Percentiles rank a stretch among this genome's conserved stretches.
These are phyloP conservation scores for Brachyalestes nurse DNA, from an alignment of 2,797 vertebrate genomes.

Conservation along the genomic window DNA sequence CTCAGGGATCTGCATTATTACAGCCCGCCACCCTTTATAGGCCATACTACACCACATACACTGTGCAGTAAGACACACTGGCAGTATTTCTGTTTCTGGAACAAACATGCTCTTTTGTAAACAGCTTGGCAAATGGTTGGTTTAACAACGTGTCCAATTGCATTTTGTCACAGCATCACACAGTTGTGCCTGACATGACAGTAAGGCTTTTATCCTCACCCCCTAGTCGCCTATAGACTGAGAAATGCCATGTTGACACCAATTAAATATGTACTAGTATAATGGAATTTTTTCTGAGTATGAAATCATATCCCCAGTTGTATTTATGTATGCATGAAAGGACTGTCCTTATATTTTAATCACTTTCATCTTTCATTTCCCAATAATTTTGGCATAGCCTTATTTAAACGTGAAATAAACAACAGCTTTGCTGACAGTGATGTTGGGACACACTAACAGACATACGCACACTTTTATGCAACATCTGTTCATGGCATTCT, in stretches of 20 bases:
- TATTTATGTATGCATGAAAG: neutral
- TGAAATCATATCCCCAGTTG: neutral
- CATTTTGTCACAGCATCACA: neutral
- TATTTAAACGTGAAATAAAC: neutral
- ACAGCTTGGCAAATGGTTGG: neutral
- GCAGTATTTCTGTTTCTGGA: neutral
- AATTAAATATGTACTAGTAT: neutral
- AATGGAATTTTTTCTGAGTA: neutral
- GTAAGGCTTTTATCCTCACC: neutral
- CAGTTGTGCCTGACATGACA: neutral
- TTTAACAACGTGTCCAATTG: constrained; percentile 6
- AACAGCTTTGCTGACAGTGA: neutral
- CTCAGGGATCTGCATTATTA: neutral
- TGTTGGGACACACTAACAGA: neutral
- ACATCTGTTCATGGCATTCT: too few relatives aligned
- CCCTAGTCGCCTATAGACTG: neutral
- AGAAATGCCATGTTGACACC: neutral
- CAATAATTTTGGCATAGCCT: neutral
- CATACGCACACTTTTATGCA: neutral
- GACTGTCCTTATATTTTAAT: neutral
- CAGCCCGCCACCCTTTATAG: neutral
- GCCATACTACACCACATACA: neutral
- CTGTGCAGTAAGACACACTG: neutral
- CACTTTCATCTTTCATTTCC: neutral
- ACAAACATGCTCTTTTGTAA: neutral